Base-by-base conservation (phyloP, 1,140 invertebrate species). In the Ylistrum balloti region DNA sequence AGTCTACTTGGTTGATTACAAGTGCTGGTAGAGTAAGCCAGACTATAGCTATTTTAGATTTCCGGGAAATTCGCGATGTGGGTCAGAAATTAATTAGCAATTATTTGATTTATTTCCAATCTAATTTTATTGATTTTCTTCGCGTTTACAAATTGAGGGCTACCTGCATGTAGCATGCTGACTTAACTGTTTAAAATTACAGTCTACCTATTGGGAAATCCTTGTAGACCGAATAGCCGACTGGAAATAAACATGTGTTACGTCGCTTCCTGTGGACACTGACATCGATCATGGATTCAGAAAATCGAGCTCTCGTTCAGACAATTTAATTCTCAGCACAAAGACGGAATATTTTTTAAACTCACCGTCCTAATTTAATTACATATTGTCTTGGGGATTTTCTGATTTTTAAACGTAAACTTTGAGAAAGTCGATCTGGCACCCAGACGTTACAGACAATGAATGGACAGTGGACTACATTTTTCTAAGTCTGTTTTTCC, bases 341-440 rank as follows among this genome's bases (percentile, higher is more conserved):
- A 28, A 74, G 56, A 74, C 56, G n/a, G 1, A 45, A 13, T 45
- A 13, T 45, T 74, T 74, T 5, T 74, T 74, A 74, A 74, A 5
- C 7, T 74, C n/a, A 74, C 56, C n/a, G 56, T 74, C 28, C 56
- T 74, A 74, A 74, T 74, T 74, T 7, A 9, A 74, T 74, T 28
- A 74, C 56, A n/a, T 7, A 74, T 74, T 74, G 56, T 74, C 56
- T 74, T 74, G 56, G 56, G 56, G 13, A 28, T 74, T 74, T 74
- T 74, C 56, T 74, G 56, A 74, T 74, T 74, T 74, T 74, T 74
- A 74, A 74, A 45, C 9, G 45, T n/a, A 74, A 74, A 74, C 56
- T 5, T 74, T 74, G 22, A 74, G 56, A 74, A n/a, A 5, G 28
- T 28, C 56, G 56, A n/a, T 11, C 5, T 1, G 11, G 22, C 56